Base-by-base conservation (phyloP, 2,888 invertebrate genomes). In the Eupithecia abbreviata region DNA sequence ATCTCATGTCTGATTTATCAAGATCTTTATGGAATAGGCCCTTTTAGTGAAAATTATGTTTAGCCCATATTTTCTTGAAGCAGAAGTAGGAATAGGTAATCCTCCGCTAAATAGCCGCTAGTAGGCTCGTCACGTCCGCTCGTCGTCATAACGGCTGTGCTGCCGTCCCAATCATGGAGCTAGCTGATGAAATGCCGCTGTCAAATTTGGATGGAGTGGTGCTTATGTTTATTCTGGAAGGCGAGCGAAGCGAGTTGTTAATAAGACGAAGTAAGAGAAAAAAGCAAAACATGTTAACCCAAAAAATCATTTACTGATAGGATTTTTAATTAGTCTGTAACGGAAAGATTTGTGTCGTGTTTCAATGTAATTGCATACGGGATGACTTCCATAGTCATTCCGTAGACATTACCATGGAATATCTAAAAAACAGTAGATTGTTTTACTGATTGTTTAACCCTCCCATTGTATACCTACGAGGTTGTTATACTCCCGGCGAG, bases 121-220 rank as follows among this genome's bases (percentile, higher is more conserved):
- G 87, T 86, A 87, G 79, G 84, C 87, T 65, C 70, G 78, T 81
- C 87, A 87, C 87, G 87, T 87, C 71, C 72, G 77, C 83, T 81
- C 80, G 69, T 72, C 76, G 70, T 10, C 47, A 78, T 78, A 72
- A 79, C 70, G 68, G 73, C 78, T 45, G 0, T 47, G 66, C 66
- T 77, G 74, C 76, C 77, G 71, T 74, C 69, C 78, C 73, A 80
- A 81, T 81, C 81, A 81, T 80, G 78, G 72, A 51, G 42, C 9
- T 71, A 75, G 71, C 76, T 78, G 78, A 72, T 78, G 75, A 76
- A 78, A 78, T 76, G 75, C 78, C 71, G 73, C 78, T 72, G 69
- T 71, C 71, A 84, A 85, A 84, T 85, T 81, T 74, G 71, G 30
- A 72, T 47, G 30, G 41, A n/a, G 51, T 55, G 68, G 58, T 76